A percentile compares a stretch with the other conserved stretches of the same genome.
phyloP scores from a whole-genome alignment of 2,113 vertebrate genomes.

The Brachyistius frenatus region DNA sequence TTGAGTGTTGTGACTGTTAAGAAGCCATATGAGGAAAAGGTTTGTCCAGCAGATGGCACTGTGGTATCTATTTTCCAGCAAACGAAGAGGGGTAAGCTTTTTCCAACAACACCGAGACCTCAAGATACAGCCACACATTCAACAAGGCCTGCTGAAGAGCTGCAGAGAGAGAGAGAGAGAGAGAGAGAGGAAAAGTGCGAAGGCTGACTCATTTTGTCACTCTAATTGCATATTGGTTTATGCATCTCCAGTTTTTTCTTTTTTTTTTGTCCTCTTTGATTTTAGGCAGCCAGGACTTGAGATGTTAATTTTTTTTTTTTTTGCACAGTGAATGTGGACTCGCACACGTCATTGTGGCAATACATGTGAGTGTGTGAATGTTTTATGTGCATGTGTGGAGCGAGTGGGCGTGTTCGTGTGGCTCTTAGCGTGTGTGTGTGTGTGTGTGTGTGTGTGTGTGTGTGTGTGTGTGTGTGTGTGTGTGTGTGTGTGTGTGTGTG shows the following conservation, averaged over 20 bases:
- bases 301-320: slow-evolving; percentile 4
- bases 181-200: slow-evolving; percentile 18
- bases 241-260: slow-evolving; percentile 44
- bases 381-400: slow-evolving; percentile 24
- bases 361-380: slow-evolving; percentile 30
- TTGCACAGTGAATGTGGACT: neutral
- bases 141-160: slow-evolving; percentile 35
- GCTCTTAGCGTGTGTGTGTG: neutral
- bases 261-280: slow-evolving; percentile 56
- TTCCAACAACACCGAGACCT: slow-evolving; percentile 16
- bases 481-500: slow-evolving; percentile 22
- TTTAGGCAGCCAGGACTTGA: slow-evolving; percentile 27
- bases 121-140: slow-evolving; percentile 34
- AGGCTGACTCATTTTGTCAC: slow-evolving; percentile 62
- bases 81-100: neutral
- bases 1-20: neutral
- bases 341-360: slow-evolving; percentile 9
- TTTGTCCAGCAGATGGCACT: slow-evolving; percentile 81
- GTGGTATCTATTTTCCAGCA: slow-evolving; percentile 63
- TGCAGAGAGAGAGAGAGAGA: slow-evolving; percentile 17
- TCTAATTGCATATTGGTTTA: slow-evolving; percentile 63
- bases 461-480: slow-evolving; percentile 19
- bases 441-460: neutral
- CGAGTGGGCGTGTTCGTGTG: slow-evolving; percentile 20
- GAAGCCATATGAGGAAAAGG: neutral